Evolutionary conservation across 2,113 vertebrate genomes (phyloP), one percentile per base, ranked within the genome.

Genomic region (Macquaria ambigua): DNA sequence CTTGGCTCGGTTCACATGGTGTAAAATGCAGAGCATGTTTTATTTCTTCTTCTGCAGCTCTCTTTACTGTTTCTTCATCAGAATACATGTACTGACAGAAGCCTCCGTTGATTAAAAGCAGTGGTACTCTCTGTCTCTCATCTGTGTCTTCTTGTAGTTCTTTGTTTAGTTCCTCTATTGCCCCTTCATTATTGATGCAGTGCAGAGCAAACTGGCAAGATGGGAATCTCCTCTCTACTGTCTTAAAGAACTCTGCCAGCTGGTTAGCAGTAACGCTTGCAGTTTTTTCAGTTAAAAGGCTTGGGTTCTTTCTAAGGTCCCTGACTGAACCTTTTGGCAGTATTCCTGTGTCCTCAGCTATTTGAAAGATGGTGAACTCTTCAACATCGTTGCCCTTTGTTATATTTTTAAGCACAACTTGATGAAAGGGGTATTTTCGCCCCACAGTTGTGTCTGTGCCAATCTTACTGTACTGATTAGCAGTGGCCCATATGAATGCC

Each of bases 401-500:
- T n/a, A 89, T 66, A 18, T 83, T 81, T 41, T 92, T 2, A 66
- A 82, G 79, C 6, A 81, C 25, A 59, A 77, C 74, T 25, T 83
- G 50, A 75, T 73, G 64, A 62, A 91, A 87, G 5, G 41, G 59
- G 43, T 50, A 53, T 63, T 83, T 81, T 3, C 4, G 62, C 7
- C 74, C 28, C n/a, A n/a, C n/a, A n/a, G n/a, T n/a, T n/a, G n/a
- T n/a, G 31, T 56, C 28, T 53, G 64, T n/a, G 37, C 55, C 41
- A 15, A 71, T 48, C 7, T 76, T 34, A 7, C 31, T 77, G 39
- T 83, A 82, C 55, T 88, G 84, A 39, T 85, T 93, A 1, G 61
- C 79, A 64, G 81, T 76, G 56, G 39, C 39, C 92, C 93, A 95
- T 71, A 95, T 93, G n/a, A 72, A 61, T 2, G 91, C 89, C 67